Conservation (phyloP, 2,888 invertebrate genomes). For the Himalopsyche tibetana region DNA sequence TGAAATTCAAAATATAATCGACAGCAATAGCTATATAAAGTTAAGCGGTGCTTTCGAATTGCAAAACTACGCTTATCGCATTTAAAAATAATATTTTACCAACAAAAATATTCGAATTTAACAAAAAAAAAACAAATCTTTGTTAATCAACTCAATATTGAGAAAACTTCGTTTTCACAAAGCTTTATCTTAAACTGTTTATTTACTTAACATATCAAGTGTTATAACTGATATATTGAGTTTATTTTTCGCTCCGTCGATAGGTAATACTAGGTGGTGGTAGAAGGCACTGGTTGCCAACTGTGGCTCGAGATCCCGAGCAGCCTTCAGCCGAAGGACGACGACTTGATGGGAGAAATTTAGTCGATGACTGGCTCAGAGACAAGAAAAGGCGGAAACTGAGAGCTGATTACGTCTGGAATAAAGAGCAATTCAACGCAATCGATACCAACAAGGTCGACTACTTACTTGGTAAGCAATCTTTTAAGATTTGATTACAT, state of each 20-base stretch:
- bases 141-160: too few relatives aligned
- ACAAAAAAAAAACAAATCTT: too few relatives aligned
- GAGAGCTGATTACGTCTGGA: constrained; percentile 85
- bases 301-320: constrained; percentile 83
- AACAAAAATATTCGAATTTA: too few relatives aligned
- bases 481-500: background rate
- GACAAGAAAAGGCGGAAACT: constrained; percentile 83
- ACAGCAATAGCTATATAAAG: too few relatives aligned
- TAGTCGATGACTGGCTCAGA: constrained; percentile 87
- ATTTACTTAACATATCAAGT: too few relatives aligned
- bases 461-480: constrained; percentile 83
- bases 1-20: too few relatives aligned
- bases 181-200: too few relatives aligned
- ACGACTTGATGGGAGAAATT: constrained; percentile 85
- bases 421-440: constrained; percentile 83
- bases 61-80: too few relatives aligned
- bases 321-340: constrained; percentile 83
- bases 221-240: background rate
- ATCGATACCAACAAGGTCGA: constrained; percentile 83
- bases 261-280: constrained; percentile 89
- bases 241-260: constrained; percentile 65
- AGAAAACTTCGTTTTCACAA: too few relatives aligned
- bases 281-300: constrained; percentile 85
- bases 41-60: too few relatives aligned
- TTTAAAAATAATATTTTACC: too few relatives aligned